Evolutionary conservation across 2,113 vertebrate genomes (phyloP), one percentile per base, ranked within the genome.

Genomic region (Garra rufa): DNA sequence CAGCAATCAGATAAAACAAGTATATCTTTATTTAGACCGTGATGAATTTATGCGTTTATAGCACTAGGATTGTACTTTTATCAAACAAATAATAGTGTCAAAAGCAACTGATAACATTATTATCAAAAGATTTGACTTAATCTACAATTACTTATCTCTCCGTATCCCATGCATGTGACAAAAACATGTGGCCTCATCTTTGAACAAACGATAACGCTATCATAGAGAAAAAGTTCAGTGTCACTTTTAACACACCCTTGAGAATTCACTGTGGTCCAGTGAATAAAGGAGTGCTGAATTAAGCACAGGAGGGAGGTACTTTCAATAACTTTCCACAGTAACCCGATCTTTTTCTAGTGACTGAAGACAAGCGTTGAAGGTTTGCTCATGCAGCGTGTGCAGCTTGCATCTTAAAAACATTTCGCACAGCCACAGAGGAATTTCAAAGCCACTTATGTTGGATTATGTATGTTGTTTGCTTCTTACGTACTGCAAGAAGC

Each of bases 251-350:
- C n/a, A n/a, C n/a, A n/a, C 10, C 28, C 30, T 11, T 77, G 3
- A 52, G 74, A 41, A 30, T 4, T 2, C 10, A 57, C 3, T 34
- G 48, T 5, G 0, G 26, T 15, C 46, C 5, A 38, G 76, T 78
- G 52, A 41, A 59, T 21, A 77, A 24, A 77, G 7, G 10, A 59
- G 76, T 43, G 52, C 3, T 59, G 11, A 59, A 77, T 41, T 7
- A 30, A 41, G 21, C 76, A 59, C n/a, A 61, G 26, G 13, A 3
- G 76, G 21, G 19, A 41, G 34, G 21, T 15, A 57, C 52, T 43
- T 77, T 59, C 34, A 59, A 59, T 24, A 71, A 44, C 73, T 75
- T 73, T 73, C 24, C 44, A 17, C 44, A 48, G 71, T 9, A 75
- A 75, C 24, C 13, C 13, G 24, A 75, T 48, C 44, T 48, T 75